Evolutionary conservation across 2,113 vertebrate species (phyloP).

Genomic region (Indri indri): DNA sequence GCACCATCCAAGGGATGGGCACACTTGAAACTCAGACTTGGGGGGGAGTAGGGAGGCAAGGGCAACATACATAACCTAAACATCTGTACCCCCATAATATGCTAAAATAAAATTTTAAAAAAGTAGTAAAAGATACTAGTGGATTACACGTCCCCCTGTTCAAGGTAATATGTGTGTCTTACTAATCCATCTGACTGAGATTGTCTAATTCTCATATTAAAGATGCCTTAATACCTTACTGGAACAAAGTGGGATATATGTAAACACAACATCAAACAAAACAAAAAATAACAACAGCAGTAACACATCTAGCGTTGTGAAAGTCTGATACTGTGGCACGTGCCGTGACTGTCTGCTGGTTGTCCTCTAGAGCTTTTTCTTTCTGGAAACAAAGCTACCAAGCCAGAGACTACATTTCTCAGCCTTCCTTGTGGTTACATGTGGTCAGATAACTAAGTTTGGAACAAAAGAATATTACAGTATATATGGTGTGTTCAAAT

Average conservation of each 20-base stretch:
- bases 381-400: not conserved
- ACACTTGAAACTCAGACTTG: no score
- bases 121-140: no score
- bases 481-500: not conserved
- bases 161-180: not conserved
- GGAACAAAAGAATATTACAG: not conserved
- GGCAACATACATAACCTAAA: no score
- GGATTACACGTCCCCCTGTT: not conserved
- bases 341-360: not conserved
- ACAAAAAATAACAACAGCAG: not conserved
- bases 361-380: not conserved
- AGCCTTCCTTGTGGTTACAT: not conserved
- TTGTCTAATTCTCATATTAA: not conserved
- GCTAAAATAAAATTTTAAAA: no score
- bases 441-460: not conserved
- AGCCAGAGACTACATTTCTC: not conserved
- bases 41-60: no score
- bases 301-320: accelerated
- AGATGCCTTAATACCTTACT: not conserved
- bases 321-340: not conserved
- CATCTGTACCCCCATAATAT: no score
- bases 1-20: no score
- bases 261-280: not conserved
- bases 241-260: not conserved
- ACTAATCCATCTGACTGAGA: not conserved